These are phyloP conservation scores for Sebastes trivittatus DNA, from an alignment of 2,797 vertebrate genomes.

Conservation along the genomic window DNA sequence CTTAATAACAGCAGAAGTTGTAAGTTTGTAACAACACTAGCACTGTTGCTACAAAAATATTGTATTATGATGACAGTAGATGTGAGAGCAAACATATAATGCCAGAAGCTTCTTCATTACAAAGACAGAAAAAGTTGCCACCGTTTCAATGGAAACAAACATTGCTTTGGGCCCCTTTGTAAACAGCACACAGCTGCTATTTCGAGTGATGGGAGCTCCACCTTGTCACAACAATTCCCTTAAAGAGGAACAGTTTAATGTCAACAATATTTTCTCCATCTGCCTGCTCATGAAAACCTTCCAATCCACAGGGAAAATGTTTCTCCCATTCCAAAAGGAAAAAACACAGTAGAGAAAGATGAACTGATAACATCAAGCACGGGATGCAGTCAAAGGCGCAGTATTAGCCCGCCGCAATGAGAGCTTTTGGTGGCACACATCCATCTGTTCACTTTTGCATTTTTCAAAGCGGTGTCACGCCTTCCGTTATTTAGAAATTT, in stretches of 20 bases:
- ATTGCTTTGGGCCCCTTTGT: slow-evolving; percentile 85
- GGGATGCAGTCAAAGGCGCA: slow-evolving; percentile 62
- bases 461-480: slow-evolving; percentile 68
- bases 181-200: slow-evolving; percentile 86
- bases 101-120: slow-evolving; percentile 78
- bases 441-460: slow-evolving; percentile 71
- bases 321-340: slow-evolving; percentile 65
- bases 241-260: slow-evolving; percentile 88
- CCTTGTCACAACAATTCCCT: slow-evolving; percentile 87
- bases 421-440: slow-evolving; percentile 67
- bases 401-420: slow-evolving; percentile 63
- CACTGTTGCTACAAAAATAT: slow-evolving; percentile 61
- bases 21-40: slow-evolving; percentile 23
- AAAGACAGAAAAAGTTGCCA: slow-evolving; percentile 78
- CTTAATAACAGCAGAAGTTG: slow-evolving; percentile 24
- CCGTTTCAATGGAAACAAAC: slow-evolving; percentile 84
- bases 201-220: slow-evolving; percentile 85
- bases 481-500: slow-evolving; percentile 60
- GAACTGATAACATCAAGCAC: slow-evolving; percentile 74
- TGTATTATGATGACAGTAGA: slow-evolving; percentile 75
- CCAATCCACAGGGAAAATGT: slow-evolving; percentile 77
- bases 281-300: slow-evolving; percentile 82
- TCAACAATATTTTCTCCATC: slow-evolving; percentile 87
- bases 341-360: slow-evolving; percentile 64
- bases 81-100: slow-evolving; percentile 77